These are phyloP conservation scores for Ennomos erosarius DNA, from an alignment of 2,888 invertebrate species.

Conservation along the genomic window DNA sequence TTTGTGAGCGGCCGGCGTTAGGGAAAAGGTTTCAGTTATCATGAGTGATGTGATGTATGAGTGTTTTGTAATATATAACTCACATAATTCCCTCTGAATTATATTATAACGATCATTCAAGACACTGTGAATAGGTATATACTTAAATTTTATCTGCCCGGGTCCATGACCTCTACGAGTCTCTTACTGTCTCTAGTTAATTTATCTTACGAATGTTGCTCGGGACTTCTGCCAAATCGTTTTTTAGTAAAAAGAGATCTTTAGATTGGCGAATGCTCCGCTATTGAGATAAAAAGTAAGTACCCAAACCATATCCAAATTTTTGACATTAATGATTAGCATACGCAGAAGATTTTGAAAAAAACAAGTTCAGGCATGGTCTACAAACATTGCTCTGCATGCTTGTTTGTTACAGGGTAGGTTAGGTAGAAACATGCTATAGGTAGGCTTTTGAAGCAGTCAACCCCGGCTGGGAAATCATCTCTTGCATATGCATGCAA, in stretches of 20 bases:
- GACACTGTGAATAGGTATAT: conserved; percentile 4
- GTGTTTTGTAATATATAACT: conserved; percentile 26
- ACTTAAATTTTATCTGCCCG: conserved; percentile 24
- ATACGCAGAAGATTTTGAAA: too few relatives aligned
- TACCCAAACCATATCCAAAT: too few relatives aligned
- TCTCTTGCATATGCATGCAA: conserved; percentile 16
- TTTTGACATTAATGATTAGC: too few relatives aligned
- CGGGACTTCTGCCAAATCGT: conserved; percentile 32
- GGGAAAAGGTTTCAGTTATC: conserved; percentile 38
- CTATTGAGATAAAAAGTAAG: too few relatives aligned
- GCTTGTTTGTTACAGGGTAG: too few relatives aligned
- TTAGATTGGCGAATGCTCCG: neutral
- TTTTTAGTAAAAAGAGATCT: conserved; percentile 10
- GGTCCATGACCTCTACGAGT: conserved; percentile 32
- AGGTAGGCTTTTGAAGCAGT: neutral
- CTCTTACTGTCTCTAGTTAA: conserved; percentile 27
- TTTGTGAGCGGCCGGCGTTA: conserved; percentile 47
- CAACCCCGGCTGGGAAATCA: conserved; percentile 5
- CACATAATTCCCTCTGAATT: conserved; percentile 5
- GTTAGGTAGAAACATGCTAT: too few relatives aligned
- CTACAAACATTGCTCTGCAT: too few relatives aligned
- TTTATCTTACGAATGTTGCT: conserved; percentile 30
- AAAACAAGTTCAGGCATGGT: too few relatives aligned
- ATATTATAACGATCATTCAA: neutral
- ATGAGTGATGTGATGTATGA: conserved; percentile 35